These are phyloP conservation scores for Octodonta nipae DNA, from an alignment of 2,888 invertebrate genomes.

Conservation along the genomic window DNA sequence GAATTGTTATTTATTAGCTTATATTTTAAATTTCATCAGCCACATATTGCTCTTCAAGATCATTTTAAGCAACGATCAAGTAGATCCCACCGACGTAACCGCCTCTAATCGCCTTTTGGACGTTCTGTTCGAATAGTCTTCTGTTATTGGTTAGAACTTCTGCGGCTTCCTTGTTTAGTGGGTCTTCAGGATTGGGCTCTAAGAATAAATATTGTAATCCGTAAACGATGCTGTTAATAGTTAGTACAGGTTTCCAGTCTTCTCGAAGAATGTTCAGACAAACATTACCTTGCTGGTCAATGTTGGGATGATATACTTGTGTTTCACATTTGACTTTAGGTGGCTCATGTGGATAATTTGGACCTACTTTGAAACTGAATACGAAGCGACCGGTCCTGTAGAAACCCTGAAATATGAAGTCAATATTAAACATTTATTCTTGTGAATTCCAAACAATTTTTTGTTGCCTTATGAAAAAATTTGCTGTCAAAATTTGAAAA, in stretches of 20 bases:
- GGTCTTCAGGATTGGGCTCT: constrained; percentile 98
- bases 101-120: constrained; percentile 89
- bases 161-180: constrained; percentile 94
- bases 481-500: too few species aligned
- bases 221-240: constrained; percentile 94
- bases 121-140: constrained; percentile 89
- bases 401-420: constrained; percentile 52
- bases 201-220: constrained; percentile 93
- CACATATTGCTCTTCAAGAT: too few species aligned
- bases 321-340: constrained; percentile 98
- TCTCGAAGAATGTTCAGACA: constrained; percentile 93
- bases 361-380: constrained; percentile 95
- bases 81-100: constrained; percentile 87
- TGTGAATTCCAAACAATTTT: too few species aligned
- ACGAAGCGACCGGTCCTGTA: constrained; percentile 87
- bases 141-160: constrained; percentile 91
- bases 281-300: constrained; percentile 94
- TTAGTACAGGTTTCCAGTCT: constrained; percentile 98
- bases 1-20: constrained; percentile 1
- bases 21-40: background rate
- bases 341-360: constrained; percentile 95
- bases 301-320: constrained; percentile 94
- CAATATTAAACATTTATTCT: background rate
- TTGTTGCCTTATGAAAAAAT: too few species aligned
- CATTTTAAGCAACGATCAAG: constrained; percentile 91